Conservation (phyloP, 2,113 vertebrate genomes). For the Lepus americanus region DNA sequence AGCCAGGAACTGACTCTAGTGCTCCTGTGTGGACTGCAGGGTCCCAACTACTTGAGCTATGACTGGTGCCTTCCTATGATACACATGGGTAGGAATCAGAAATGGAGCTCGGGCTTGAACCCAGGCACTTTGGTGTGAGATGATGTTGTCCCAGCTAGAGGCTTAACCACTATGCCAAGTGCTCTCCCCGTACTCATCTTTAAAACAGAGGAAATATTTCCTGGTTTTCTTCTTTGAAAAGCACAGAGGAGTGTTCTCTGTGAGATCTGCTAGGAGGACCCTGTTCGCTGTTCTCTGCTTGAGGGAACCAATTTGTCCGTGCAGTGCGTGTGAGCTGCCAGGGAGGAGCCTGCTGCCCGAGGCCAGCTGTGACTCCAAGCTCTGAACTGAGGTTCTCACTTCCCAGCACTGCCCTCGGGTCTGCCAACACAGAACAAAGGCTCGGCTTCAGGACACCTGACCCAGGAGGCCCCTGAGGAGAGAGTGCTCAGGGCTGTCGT, state of each 20-base stretch:
- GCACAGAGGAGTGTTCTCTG: not conserved
- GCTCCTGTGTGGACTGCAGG: no score
- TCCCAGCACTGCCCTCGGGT: not conserved
- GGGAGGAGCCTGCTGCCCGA: not conserved
- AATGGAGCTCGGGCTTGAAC: no score
- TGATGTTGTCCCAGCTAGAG: no score
- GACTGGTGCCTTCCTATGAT: no score
- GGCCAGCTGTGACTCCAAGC: not conserved
- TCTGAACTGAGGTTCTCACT: not conserved
- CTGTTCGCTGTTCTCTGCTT: not conserved
- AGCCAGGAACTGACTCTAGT: no score
- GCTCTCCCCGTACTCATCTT: not conserved
- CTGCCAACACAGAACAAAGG: not conserved
- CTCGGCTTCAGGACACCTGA: not conserved
- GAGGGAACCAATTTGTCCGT: not conserved
- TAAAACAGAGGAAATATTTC: not conserved
- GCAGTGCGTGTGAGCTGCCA: not conserved
- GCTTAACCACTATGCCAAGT: no score
- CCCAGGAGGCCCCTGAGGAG: not conserved
- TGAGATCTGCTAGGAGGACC: not conserved
- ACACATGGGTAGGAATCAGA: no score
- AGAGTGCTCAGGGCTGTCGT: not conserved
- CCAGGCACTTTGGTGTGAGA: no score
- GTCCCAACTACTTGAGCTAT: no score
- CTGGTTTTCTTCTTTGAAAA: slow-evolving; percentile 16